Percentiles rank a stretch among this genome's conserved stretches.
Evolutionary conservation across 2,113 vertebrate genomes (phyloP).

Genomic region (Phaetusa simplex): DNA sequence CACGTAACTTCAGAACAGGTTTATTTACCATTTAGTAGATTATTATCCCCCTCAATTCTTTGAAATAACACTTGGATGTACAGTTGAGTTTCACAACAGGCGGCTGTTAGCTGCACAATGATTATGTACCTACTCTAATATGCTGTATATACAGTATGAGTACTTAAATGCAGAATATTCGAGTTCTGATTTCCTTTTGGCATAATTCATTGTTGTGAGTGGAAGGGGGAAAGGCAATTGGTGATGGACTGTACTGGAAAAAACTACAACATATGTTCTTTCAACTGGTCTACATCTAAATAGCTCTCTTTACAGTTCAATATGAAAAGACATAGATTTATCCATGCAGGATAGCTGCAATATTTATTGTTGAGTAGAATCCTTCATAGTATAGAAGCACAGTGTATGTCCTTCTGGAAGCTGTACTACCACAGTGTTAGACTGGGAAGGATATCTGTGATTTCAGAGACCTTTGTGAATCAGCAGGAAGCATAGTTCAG

Average conservation of each 20-base stretch:
- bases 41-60: not conserved
- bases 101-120: not conserved
- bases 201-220: not conserved
- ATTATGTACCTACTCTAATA: not conserved
- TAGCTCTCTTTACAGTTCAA: not conserved
- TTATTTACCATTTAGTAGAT: not conserved
- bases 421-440: not conserved
- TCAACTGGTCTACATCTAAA: not conserved
- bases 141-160: not conserved
- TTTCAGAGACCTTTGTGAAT: not conserved
- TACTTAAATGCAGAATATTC: not conserved
- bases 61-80: not conserved
- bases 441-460: not conserved
- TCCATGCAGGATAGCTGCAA: not conserved
- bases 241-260: not conserved
- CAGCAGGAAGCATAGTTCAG: not conserved
- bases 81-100: not conserved
- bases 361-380: not conserved
- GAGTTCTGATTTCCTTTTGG: not conserved
- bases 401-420: not conserved
- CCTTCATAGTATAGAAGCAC: not conserved
- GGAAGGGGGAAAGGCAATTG: not conserved
- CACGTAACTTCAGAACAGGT: not conserved
- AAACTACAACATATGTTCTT: accelerated
- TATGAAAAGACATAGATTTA: not conserved